Conservation (phyloP, 2,797 vertebrate genomes). For the Poecilia picta region DNA sequence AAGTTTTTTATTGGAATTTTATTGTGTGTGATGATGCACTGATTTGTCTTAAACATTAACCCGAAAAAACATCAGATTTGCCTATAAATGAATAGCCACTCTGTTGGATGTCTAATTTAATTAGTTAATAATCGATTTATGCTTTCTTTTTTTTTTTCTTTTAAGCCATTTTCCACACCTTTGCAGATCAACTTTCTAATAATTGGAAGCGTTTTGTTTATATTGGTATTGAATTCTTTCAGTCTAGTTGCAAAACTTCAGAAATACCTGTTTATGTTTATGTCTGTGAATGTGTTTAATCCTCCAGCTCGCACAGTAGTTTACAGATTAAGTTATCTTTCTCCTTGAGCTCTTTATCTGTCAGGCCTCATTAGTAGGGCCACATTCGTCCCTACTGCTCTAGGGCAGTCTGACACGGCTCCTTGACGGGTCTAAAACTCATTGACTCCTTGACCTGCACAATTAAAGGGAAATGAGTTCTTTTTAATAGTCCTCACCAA, state of each 20-base stretch:
- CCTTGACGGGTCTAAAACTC: conserved; percentile 40
- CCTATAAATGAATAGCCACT: background rate
- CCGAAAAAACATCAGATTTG: background rate
- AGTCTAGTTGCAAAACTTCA: conserved; percentile 15
- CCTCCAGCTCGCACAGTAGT: conserved; percentile 73
- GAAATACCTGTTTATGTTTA: conserved; percentile 24
- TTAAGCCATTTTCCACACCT: background rate
- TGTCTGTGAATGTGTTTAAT: conserved; percentile 54
- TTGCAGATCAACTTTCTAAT: background rate
- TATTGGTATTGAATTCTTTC: background rate
- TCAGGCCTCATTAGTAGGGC: conserved; percentile 61
- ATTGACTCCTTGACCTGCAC: conserved; percentile 32
- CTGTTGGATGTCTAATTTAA: background rate
- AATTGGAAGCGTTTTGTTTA: background rate
- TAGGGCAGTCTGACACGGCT: conserved; percentile 18
- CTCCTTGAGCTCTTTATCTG: conserved; percentile 64
- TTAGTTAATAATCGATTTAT: background rate
- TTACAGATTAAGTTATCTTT: conserved; percentile 77
- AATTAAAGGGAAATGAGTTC: conserved; percentile 61
- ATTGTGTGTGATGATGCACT: background rate
- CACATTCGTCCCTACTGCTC: conserved; percentile 44
- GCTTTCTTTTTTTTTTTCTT: background rate
- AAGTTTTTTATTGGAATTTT: background rate
- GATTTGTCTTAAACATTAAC: background rate
- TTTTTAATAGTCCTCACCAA: conserved; percentile 44